These are phyloP conservation scores for Coelogynopora nodosa DNA, from an alignment of 2,888 invertebrate species.

Conservation along the genomic window DNA sequence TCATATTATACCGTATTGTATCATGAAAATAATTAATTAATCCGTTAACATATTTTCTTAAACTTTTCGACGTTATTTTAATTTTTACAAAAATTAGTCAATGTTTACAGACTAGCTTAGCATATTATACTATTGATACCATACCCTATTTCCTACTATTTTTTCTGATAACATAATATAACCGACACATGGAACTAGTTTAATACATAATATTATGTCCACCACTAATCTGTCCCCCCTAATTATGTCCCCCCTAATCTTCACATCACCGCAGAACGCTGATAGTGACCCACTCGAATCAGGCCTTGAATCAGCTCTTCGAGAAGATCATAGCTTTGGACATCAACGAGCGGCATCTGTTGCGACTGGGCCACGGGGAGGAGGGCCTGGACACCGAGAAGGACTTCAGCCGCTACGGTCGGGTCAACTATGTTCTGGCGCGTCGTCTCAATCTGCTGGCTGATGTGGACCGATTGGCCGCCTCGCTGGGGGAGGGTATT, in stretches of 20 bases:
- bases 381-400: conserved; percentile 97
- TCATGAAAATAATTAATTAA: too few species aligned
- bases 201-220: too few species aligned
- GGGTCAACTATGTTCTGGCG: conserved; percentile 93
- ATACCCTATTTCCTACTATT: too few species aligned
- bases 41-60: too few species aligned
- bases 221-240: too few species aligned
- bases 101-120: too few species aligned
- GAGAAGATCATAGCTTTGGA: conserved; percentile 97
- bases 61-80: too few species aligned
- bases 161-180: too few species aligned
- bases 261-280: conserved; percentile 80
- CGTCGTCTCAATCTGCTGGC: conserved; percentile 82
- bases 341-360: conserved; percentile 90
- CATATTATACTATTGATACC: too few species aligned
- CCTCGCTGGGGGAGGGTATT: conserved; percentile 69
- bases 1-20: too few species aligned
- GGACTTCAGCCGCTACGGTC: conserved; percentile 88
- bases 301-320: conserved; percentile 92
- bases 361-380: conserved; percentile 97
- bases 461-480: conserved; percentile 81
- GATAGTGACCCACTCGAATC: conserved; percentile 96
- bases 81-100: too few species aligned
- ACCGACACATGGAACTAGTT: neutral
- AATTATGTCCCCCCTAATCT: neutral